phyloP scores from a whole-genome alignment of 1,140 invertebrate species.

The Diabrotica undecimpunctata region DNA sequence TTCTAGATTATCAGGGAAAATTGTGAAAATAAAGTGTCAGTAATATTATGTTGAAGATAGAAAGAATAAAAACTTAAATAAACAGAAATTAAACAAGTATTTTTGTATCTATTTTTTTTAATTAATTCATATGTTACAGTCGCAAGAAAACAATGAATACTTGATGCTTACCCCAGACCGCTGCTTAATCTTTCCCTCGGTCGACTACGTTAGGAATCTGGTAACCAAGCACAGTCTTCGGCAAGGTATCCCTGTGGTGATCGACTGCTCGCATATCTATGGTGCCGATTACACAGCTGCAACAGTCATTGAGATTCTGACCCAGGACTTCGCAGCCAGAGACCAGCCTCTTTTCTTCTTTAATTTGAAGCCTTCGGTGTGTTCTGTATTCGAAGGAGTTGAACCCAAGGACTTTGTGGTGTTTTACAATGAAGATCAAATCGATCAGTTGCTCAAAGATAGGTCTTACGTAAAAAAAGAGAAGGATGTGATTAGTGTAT shows the following conservation, averaged over 20 bases:
- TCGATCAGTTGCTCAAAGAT: slow-evolving; percentile 52
- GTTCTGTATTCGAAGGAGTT: slow-evolving; percentile 71
- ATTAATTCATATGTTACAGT: slow-evolving; percentile 48
- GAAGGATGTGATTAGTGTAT: background rate
- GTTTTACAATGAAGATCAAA: slow-evolving; percentile 70
- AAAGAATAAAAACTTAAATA: background rate
- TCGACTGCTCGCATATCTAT: slow-evolving; percentile 80
- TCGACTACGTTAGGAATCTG: slow-evolving; percentile 78
- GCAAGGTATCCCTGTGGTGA: slow-evolving; percentile 67
- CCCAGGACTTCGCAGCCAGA: slow-evolving; percentile 67
- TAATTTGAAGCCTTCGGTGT: slow-evolving; percentile 75
- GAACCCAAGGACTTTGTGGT: slow-evolving; percentile 68
- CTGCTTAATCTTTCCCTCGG: slow-evolving; percentile 82
- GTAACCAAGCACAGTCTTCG: slow-evolving; percentile 76
- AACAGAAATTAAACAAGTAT: background rate
- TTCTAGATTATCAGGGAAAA: too few species aligned
- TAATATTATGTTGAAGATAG: too few species aligned
- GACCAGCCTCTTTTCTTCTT: slow-evolving; percentile 74
- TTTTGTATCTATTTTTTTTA: slow-evolving; percentile 37
- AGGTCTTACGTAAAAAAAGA: slow-evolving; percentile 25
- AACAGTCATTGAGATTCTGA: slow-evolving; percentile 65
- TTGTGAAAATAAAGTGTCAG: too few species aligned
- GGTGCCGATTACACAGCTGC: slow-evolving; percentile 79
- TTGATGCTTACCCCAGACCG: slow-evolving; percentile 78
- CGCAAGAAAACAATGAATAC: slow-evolving; percentile 64